These are phyloP conservation scores for Aldabrachelys gigantea DNA, from an alignment of 2,113 vertebrate genomes.

Conservation along the genomic window DNA sequence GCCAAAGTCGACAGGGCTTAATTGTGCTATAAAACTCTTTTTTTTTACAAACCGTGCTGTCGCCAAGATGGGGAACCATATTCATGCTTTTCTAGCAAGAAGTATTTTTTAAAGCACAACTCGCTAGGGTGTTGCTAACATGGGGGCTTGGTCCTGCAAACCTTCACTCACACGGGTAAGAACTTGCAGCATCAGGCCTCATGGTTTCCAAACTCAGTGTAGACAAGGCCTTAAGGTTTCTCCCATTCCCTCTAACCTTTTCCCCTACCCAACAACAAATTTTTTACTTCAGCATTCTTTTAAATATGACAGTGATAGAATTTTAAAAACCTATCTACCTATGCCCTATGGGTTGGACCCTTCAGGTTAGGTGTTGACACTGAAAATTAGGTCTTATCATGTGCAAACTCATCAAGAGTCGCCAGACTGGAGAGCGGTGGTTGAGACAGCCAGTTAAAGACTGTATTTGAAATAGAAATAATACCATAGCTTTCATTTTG, in stretches of 20 bases:
- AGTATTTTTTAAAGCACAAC: not conserved
- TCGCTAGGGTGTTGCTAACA: not conserved
- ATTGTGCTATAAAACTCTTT: constrained; percentile 16
- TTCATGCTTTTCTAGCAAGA: not conserved
- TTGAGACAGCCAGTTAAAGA: constrained; percentile 15
- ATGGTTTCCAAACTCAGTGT: constrained; percentile 39
- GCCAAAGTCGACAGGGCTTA: constrained; percentile 29
- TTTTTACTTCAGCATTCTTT: constrained; percentile 67
- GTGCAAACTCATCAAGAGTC: not conserved
- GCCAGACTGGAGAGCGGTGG: constrained; percentile 30
- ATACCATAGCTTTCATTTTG: constrained; percentile 7
- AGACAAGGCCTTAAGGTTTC: constrained; percentile 60
- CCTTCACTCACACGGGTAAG: not conserved
- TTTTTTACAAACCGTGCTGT: not conserved
- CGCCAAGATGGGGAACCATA: not conserved
- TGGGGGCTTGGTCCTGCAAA: constrained; percentile 14
- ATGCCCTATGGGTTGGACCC: constrained; percentile 57
- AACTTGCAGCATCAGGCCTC: constrained; percentile 45
- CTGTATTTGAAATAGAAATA: constrained; percentile 29
- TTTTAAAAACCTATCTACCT: constrained; percentile 36
- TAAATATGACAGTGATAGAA: constrained; percentile 33
- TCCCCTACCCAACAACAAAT: constrained; percentile 43
- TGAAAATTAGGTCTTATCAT: constrained; percentile 38
- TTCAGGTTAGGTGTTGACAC: constrained; percentile 70
- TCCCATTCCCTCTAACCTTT: constrained; percentile 22